These are phyloP conservation scores for Diorhabda carinulata DNA, from an alignment of 1,140 invertebrate species.

Conservation along the genomic window DNA sequence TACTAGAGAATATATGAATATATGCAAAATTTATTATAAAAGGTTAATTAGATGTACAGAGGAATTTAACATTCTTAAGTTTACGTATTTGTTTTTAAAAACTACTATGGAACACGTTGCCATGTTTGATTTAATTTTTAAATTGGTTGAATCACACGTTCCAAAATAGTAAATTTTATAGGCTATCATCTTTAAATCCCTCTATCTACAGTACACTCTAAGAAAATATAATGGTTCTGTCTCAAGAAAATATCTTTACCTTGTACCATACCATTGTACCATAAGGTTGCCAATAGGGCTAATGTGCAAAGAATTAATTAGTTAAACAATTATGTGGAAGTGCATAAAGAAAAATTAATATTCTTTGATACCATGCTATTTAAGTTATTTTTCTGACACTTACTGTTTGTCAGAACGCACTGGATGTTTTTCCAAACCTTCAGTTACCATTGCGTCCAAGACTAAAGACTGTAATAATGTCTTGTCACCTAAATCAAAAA, in stretches of 20 bases:
- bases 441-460: slow-evolving; percentile 75
- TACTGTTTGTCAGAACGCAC: slow-evolving; percentile 55
- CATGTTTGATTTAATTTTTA: too few relatives aligned
- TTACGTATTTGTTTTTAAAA: not conserved
- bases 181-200: too few relatives aligned
- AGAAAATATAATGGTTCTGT: slow-evolving; percentile 13
- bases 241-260: slow-evolving; percentile 58
- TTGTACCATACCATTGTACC: slow-evolving; percentile 66
- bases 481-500: slow-evolving; percentile 63
- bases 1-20: too few relatives aligned
- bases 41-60: not conserved
- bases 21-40: not conserved
- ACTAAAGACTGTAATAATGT: slow-evolving; percentile 75
- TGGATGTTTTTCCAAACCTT: slow-evolving; percentile 61
- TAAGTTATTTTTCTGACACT: slow-evolving; percentile 38
- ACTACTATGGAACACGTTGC: too few relatives aligned
- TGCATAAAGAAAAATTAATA: slow-evolving; percentile 24
- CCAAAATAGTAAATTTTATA: too few relatives aligned
- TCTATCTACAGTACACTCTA: slow-evolving; percentile 9
- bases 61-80: not conserved
- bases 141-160: too few relatives aligned
- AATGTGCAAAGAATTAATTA: slow-evolving; percentile 53
- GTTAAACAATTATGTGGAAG: slow-evolving; percentile 40
- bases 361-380: slow-evolving; percentile 24
- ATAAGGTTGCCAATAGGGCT: slow-evolving; percentile 83